Base-by-base conservation (phyloP, 2,888 invertebrate genomes). In the Trachelus iudaicus region DNA sequence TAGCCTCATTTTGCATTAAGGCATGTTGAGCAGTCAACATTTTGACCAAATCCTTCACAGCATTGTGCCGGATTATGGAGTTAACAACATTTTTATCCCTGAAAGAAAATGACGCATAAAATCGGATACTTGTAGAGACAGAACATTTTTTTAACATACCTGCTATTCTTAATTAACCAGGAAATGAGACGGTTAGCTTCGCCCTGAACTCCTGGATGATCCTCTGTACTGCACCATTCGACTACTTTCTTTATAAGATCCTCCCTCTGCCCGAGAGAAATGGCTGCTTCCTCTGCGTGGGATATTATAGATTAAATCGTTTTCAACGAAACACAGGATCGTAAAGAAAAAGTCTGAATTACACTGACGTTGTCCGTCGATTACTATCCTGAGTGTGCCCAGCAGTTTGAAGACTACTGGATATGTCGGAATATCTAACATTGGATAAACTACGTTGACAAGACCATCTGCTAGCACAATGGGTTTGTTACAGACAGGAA, bases 1-100 rank as follows among this genome's bases (percentile, higher is more conserved):
- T 93, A 0, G 96, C 96, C 92, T 97, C 97, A 89, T 96, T 96
- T 90, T 96, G 96, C 98, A 98, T 98, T 37, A 97, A 94, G 11
- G 95, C 93, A 92, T 97, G 97, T 86, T 96, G 96, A 3, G 96
- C 96, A 6, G 95, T 94, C 82, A 96, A 92, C 98, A 98, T 97
- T 91, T 94, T 94, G 15, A 97, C 95, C 85, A 98, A 92, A 86
- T 95, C 95, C 77, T 94, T 94, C 56, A 97, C 92, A 80, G 96
- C 96, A 80, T 96, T 96, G 74, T 95, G 81, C 71, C 91, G 87
- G 15, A 93, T 90, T 78, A 94, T 89, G 75, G 87, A 88, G 69
- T 90, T 89, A 85, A 92, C 91, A 4, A 94, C 93, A 34, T 92
- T 92, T 84, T 89, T 85, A 79, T 91, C 86, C 76, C 92, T 92